Evolutionary conservation across 2,888 invertebrate genomes (phyloP), one percentile per base, ranked within the genome.

Genomic region (Bellardia pandia): DNA sequence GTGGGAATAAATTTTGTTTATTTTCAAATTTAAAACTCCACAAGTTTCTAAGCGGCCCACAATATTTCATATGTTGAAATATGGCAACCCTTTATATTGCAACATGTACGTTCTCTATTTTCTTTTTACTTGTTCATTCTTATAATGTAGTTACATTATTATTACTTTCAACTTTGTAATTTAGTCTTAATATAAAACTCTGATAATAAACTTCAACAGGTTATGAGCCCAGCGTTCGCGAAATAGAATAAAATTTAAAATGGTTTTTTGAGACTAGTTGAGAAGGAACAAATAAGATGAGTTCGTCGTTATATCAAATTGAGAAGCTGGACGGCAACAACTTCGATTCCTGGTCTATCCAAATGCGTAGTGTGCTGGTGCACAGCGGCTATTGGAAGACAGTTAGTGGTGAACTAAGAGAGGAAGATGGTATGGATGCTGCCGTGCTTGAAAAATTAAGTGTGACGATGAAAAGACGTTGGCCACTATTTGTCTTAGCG

Each of bases 321-420:
- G 86, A 84, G 30, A 85, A 85, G 48, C 42, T 85, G 9, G 74
- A 85, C 48, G 85, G 64, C 3, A 40, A 13, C 5, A 82, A 87
- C 23, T 87, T 69, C 11, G 78, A 85, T 7, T 37, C 66, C 5
- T 87, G 87, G 87, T 14, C 33, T 16, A 45, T 77, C n/a, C 81
- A 87, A 13, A 78, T 81, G 72, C 48, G 66, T 16, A 80, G 83
- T 76, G 79, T 84, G 8, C 16, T 86, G 6, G 40, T 84, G 3
- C 86, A 87, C 48, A 53, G 53, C 48, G 81, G 81, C 1, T 87
- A 13, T n/a, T 87, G 86, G 71, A 81, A 81, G 7, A 11, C 75
- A 4, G 82, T 77, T 45, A 75, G 66, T 30, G 71, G 75, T 3
- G 56, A 77, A 33, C 58, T 64, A 9, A 81, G 60, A 30, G 42